Base-by-base conservation (phyloP, 2,888 invertebrate species). In the Pseudococcus viburni region DNA sequence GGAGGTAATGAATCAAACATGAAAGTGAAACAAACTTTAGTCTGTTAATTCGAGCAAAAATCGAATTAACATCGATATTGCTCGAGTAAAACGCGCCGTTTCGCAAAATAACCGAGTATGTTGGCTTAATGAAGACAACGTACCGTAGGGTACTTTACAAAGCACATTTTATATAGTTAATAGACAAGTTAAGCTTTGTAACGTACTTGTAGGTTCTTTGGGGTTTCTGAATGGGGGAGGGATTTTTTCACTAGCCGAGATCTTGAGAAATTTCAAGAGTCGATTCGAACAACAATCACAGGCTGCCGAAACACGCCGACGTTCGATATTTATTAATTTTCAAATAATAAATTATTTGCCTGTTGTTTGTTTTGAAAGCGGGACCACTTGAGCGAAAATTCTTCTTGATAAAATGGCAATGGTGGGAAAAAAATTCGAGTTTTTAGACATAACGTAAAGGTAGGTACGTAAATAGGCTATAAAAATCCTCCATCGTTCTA, bases 241-340 rank as follows among this genome's bases (percentile, higher is more conserved):
- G 0, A 19, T 19, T 19, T 5, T 59, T 11, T 59, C 59, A 59
- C 3, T 3, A 3, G 26, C 1, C 26, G 26, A 33, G 26, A 59
- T 59, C 19, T 59, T 7, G 59, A 59, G 59, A 59, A 59, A 59
- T 19, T 59, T 59, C 59, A 33, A 33, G 11, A 59, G 59, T 59
- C n/a, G 55, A 59, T 59, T 19, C 9, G n/a, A 59, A 59, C 5
- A 59, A 59, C 59, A 59, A 59, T 59, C 59, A 19, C 5, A 59
- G 11, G 59, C 59, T 19, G 15, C 55, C 12, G 17, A 55, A 55
- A 17, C 55, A 17, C 17, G 55, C 15, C 17, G 17, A 51, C 19
- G 59, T n/a, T 59, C 59, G 19, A 59, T 59, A 59, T 59, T 59
- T 59, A 59, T 59, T 59, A 59, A 59, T 59, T 59, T 59, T 19